phyloP scores from a whole-genome alignment of 2,888 invertebrate species.

The Mamestra brassicae region DNA sequence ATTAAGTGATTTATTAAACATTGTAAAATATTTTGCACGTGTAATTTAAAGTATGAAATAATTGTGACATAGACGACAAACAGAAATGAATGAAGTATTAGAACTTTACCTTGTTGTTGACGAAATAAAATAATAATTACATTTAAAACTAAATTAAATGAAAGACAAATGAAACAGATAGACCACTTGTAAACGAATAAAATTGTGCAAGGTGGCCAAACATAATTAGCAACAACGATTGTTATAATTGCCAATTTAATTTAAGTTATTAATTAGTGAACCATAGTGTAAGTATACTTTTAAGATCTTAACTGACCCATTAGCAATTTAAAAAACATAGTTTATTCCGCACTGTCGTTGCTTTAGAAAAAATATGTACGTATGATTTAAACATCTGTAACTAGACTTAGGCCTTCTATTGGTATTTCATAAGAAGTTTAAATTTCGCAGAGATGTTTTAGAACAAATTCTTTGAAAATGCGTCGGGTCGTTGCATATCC shows the following conservation, averaged over 20 bases:
- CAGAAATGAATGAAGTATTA: background rate
- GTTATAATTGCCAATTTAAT: constrained; percentile 35
- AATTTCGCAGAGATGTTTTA: no score
- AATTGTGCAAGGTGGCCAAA: constrained; percentile 1
- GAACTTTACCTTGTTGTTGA: background rate
- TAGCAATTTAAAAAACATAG: background rate
- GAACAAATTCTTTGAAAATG: no score
- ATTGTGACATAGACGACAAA: background rate
- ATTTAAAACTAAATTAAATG: background rate
- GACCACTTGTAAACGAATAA: background rate
- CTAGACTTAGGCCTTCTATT: background rate
- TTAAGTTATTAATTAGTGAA: constrained; percentile 15
- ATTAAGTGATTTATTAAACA: background rate
- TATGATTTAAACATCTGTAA: no score
- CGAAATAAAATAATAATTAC: background rate
- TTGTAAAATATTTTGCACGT: background rate
- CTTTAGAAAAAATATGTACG: no score
- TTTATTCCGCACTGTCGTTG: background rate
- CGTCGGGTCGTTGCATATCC: no score
- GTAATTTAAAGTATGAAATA: background rate
- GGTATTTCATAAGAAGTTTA: background rate
- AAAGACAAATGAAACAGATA: background rate
- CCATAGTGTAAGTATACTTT: constrained; percentile 1
- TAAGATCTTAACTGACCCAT: background rate
- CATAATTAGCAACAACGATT: background rate